Evolutionary conservation across 2,797 vertebrate genomes (phyloP), one percentile per base, ranked within the genome.

Genomic region (Brotula barbata): DNA sequence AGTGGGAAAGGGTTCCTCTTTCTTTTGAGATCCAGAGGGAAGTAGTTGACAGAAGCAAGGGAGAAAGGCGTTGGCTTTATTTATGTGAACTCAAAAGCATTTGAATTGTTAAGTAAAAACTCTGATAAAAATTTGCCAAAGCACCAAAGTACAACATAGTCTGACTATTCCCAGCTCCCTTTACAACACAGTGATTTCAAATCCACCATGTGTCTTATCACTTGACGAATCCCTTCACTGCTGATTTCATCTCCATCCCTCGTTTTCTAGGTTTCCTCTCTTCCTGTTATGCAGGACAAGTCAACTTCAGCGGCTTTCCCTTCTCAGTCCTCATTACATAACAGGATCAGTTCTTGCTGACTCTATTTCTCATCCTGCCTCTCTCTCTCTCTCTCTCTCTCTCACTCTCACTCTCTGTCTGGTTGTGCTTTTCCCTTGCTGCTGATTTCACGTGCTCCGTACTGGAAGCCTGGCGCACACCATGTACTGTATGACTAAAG

Each of bases 251-350:
- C 34, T 36, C 34, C 44, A 21, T 48, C 53, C 22, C 50, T 31
- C 73, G 62, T 69, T 86, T 81, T 78, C 53, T 47, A 59, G 68
- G 58, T 80, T 82, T 77, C 75, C 62, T 68, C 72, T 71, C 73
- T 72, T 80, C 74, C 77, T 63, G 73, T 85, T 84, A 75, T 76
- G 83, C 85, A 79, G 75, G 83, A 78, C 82, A 79, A 86, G 83
- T 88, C 83, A 83, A 77, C 78, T 73, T 51, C 64, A 80, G 79
- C 67, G 43, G 62, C 80, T 87, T 82, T 84, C 77, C 85, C 78
- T 83, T 83, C 83, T 79, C 85, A 86, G 73, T 79, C 84, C 71
- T 69, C 56, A 75, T 91, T 91, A 89, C 80, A 80, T 91, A 92
- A 91, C 82, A 63, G 77, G 77, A 86, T 80, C 71, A 82, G 78